A percentile compares a stretch with the other conserved stretches of the same genome.
Evolutionary conservation across 1,140 invertebrate species (phyloP).

Genomic region (Penaeus japonicus): DNA sequence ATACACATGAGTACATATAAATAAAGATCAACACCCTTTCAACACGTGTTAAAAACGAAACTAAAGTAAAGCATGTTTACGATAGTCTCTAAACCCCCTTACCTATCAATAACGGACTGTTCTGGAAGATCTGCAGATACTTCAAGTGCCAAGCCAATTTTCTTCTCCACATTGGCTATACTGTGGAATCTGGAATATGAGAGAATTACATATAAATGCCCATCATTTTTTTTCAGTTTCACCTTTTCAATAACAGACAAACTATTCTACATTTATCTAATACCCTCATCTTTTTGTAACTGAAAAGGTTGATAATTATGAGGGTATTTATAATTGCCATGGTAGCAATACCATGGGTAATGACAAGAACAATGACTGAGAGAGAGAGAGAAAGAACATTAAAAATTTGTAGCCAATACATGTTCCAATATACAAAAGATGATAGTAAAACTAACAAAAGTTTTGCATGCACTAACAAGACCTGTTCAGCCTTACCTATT

Average conservation of each 20-base stretch:
- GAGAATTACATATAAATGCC: constrained; percentile 18
- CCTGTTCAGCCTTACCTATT: constrained; percentile 20
- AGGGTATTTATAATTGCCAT: too few relatives aligned
- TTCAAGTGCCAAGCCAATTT: constrained; percentile 76
- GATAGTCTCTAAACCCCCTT: background rate
- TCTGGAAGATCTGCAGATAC: constrained; percentile 75
- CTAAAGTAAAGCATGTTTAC: too few relatives aligned
- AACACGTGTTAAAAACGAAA: too few relatives aligned
- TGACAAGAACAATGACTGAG: background rate
- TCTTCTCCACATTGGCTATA: constrained; percentile 77
- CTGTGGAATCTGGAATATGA: constrained; percentile 75
- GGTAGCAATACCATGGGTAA: too few relatives aligned
- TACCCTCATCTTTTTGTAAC: too few relatives aligned
- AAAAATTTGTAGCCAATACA: background rate
- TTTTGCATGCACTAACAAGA: too few relatives aligned
- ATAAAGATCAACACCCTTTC: too few relatives aligned
- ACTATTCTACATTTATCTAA: too few relatives aligned
- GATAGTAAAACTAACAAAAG: too few relatives aligned
- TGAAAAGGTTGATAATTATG: background rate
- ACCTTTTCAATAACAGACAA: background rate
- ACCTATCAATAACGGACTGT: constrained; percentile 73
- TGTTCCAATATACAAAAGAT: too few relatives aligned
- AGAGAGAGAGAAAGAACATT: background rate
- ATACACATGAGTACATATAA: too few relatives aligned
- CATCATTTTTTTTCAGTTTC: background rate